phyloP scores from a whole-genome alignment of 2,888 invertebrate species.

The Megastigmus dorsalis region DNA sequence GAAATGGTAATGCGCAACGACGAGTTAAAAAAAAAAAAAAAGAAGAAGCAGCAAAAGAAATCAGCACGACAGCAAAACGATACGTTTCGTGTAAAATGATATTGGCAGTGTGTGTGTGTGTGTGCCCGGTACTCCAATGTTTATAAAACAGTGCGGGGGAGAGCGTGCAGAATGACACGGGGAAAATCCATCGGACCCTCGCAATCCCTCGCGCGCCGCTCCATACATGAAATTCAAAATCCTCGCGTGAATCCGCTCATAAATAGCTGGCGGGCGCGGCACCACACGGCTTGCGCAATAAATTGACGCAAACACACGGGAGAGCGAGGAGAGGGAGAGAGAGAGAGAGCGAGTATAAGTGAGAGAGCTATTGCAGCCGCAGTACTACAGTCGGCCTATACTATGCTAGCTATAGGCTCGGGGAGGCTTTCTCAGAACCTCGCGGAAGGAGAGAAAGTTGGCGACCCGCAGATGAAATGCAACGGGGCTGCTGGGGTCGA shows the following conservation, averaged over 20 bases:
- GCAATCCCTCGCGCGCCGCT: not conserved
- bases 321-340: too few relatives aligned
- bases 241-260: not conserved
- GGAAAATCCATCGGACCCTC: constrained; percentile 3
- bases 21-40: not conserved
- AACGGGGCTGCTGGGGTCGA: too few relatives aligned
- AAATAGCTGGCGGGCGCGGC: constrained; percentile 1
- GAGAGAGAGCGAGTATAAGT: too few relatives aligned
- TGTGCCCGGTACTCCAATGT: constrained; percentile 19
- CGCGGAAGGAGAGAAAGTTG: not conserved
- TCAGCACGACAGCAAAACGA: too few relatives aligned
- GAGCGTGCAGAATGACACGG: not conserved
- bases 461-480: not conserved
- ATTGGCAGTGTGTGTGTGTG: constrained; percentile 17
- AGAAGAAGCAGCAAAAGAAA: not conserved
- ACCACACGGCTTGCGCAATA: not conserved
- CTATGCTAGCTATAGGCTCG: too few relatives aligned
- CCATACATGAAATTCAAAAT: constrained; percentile 21
- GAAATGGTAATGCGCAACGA: not conserved
- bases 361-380: too few relatives aligned
- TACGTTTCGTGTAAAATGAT: not conserved
- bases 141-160: constrained; percentile 21
- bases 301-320: not conserved
- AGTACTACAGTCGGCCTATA: too few relatives aligned
- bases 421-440: too few relatives aligned